Base-by-base conservation (phyloP, 2,797 vertebrate genomes). In the Gallirallus australis region DNA sequence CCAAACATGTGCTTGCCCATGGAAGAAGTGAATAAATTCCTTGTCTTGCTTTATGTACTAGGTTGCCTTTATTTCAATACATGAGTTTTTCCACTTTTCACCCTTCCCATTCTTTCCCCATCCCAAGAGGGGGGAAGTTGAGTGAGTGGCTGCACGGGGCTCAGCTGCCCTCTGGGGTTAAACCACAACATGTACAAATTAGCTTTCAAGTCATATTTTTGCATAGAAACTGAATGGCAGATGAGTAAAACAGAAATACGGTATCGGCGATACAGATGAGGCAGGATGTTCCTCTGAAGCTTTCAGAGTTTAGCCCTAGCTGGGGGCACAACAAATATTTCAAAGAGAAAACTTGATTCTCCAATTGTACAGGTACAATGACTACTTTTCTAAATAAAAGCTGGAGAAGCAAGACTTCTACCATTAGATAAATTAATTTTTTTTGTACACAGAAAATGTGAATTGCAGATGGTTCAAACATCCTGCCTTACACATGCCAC, bases 1-100 rank as follows among this genome's bases (percentile, higher is more conserved):
- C 30, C 31, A 16, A 50, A 57, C 30, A 35, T 14, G 42, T 30
- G 8, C 27, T 60, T 33, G 33, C 5, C 1, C 0, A 56, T 15
- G 19, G 18, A 24, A 48, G 20, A 11, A 2, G 13, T 11, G 13
- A 53, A 35, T 27, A 1, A 52, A 56, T n/a, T 54, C 23, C 7
- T 40, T 73, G 3, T 6, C 42, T 30, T 30, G 33, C 50, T 48
- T 83, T 31, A 1, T 12, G 13, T 52, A 16, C 33, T 35, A 40
- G 50, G 40, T 30, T 30, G 19, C 6, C 35, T 75, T 59, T 42
- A 50, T 35, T 24, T 59, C 40, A 73, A 31, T 3, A 21, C 11
- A 25, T 1, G 0, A 35, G 27, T 37, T 50, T 63, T 63, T 25
- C 54, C 53, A 15, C 33, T 39, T 68, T 68, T 21, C 19, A 50